Conservation (phyloP, 2,797 vertebrate species). For the Micropoecilia bifurca region DNA sequence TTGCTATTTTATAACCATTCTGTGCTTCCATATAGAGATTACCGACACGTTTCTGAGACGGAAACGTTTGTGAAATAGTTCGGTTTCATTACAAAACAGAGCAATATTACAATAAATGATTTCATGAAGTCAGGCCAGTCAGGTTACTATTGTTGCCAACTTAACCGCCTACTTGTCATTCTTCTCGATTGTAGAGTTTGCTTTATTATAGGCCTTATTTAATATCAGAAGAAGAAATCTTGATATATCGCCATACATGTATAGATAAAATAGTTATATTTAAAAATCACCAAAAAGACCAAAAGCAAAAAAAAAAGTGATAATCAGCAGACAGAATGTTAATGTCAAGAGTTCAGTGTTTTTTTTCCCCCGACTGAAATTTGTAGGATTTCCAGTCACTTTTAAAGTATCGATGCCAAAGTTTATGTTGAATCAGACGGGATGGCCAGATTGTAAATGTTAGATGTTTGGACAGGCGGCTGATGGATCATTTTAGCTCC, state of each 20-base stretch:
- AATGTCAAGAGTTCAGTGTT: background rate
- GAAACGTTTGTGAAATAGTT: background rate
- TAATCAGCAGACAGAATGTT: background rate
- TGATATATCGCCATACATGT: background rate
- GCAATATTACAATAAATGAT: conserved; percentile 14
- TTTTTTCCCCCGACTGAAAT: background rate
- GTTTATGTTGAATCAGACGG: background rate
- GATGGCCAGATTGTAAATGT: background rate
- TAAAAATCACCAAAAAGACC: conserved; percentile 5
- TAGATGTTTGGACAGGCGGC: background rate
- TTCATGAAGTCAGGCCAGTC: conserved; percentile 6
- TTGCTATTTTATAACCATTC: conserved; percentile 18
- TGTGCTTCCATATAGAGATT: conserved; percentile 7
- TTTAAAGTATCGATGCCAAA: background rate
- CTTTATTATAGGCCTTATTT: background rate
- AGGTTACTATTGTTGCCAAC: background rate
- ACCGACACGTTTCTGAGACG: background rate
- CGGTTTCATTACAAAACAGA: background rate
- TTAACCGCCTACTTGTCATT: conserved; percentile 17
- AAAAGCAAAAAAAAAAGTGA: background rate
- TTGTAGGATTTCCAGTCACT: background rate
- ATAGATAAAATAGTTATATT: background rate
- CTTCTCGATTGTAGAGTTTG: background rate
- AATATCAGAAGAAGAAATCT: background rate
- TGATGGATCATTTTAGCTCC: background rate